Percentiles rank a stretch among this genome's conserved stretches.
Conservation (phyloP, 2,888 invertebrate species). For the Endotricha flammealis region DNA sequence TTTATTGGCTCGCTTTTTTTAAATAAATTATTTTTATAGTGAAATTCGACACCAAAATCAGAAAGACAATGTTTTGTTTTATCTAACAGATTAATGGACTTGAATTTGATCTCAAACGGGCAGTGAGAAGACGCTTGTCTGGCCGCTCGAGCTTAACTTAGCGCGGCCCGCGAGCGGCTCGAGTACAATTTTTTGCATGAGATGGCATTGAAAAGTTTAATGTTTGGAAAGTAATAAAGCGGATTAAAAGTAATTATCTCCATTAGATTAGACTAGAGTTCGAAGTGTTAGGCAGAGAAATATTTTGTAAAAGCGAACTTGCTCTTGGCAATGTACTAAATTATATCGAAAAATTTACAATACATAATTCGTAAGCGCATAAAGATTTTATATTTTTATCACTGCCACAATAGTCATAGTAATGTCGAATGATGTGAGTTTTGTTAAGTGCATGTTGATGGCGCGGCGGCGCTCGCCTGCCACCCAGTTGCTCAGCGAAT, state of each 20-base stretch:
- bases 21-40: slow-evolving; percentile 61
- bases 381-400: slow-evolving; percentile 65
- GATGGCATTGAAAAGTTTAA: slow-evolving; percentile 15
- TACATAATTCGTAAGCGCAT: slow-evolving; percentile 40
- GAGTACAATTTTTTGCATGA: slow-evolving; percentile 57
- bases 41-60: slow-evolving; percentile 74
- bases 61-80: slow-evolving; percentile 55
- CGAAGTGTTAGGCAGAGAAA: slow-evolving; percentile 48
- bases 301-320: slow-evolving; percentile 57
- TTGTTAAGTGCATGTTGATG: slow-evolving; percentile 26
- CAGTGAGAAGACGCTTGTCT: slow-evolving; percentile 35
- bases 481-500: slow-evolving; percentile 37
- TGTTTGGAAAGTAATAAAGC: slow-evolving; percentile 24
- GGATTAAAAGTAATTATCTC: slow-evolving; percentile 34
- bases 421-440: slow-evolving; percentile 25
- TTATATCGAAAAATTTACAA: slow-evolving; percentile 45
- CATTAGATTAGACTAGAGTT: slow-evolving; percentile 38
- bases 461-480: slow-evolving; percentile 26
- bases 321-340: slow-evolving; percentile 37
- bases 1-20: slow-evolving; percentile 66
- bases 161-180: slow-evolving; percentile 51
- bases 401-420: slow-evolving; percentile 65
- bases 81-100: slow-evolving; percentile 58
- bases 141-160: slow-evolving; percentile 15
- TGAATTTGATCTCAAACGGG: slow-evolving; percentile 70